Base-by-base conservation (phyloP, 2,888 invertebrate genomes). In the Lasioglossum oenotherae region DNA sequence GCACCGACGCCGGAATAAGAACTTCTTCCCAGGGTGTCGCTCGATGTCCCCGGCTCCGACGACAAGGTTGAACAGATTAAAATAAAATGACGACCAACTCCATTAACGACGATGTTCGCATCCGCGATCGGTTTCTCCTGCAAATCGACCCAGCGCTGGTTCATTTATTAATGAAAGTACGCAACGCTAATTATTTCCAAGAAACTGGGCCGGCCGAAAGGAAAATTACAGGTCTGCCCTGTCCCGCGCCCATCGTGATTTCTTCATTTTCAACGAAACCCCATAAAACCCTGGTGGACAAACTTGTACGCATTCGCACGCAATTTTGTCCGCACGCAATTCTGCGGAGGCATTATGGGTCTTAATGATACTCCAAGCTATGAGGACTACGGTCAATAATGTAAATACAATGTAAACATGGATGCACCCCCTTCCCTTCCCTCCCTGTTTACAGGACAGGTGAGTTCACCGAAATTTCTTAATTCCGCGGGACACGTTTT, bases 191-290 rank as follows among this genome's bases (percentile, higher is more conserved):
- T 84, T 69, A 38, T 57, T 74, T 84, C 81, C 41, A n/a, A 8
- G 79, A 69, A 73, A 79, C 23, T 64, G 57, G 38, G 23, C 41
- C 69, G 67, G 31, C 57, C 27, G 41, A 16, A n/a, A n/a, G 41
- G 64, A 12, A 73, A 80, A 80, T 80, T 80, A 69, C 53, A 67
- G 53, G 23, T 35, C 53, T 19, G 38, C 16, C 10, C 31, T 53
- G 72, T 67, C 35, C 38, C 5, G 31, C 38, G 27, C 49, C 19
- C 16, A 44, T 38, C n/a, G 14, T 12, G 60, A 75, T 41, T n/a
- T 80, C 27, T 82, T 64, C 67, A 74, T 72, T 78, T 78, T 53
- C 71, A 19, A 78, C 57, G 83, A 82, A 82, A 53, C 64, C 44
- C 64, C 78, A 64, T 82, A 35, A 73, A 83, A 73, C 19, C 16